Conservation (phyloP, 2,797 vertebrate species). For the Sparidentex hasta region DNA sequence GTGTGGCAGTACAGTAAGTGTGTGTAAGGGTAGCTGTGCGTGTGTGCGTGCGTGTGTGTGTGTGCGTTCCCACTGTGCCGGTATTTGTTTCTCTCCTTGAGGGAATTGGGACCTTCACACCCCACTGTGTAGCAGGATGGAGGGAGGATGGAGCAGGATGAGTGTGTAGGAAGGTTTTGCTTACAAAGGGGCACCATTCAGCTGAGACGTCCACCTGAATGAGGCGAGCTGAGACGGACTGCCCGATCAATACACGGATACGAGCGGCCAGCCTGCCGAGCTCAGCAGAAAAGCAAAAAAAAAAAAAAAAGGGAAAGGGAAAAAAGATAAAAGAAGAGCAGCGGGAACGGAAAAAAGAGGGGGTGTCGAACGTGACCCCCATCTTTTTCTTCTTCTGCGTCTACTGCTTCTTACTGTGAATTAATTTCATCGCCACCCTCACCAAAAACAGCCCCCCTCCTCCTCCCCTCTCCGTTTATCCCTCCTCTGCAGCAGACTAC, state of each 20-base stretch:
- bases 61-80: background rate
- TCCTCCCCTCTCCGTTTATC: slow-evolving; percentile 28
- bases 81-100: slow-evolving; percentile 43
- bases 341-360: background rate
- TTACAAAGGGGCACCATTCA: slow-evolving; percentile 65
- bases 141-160: background rate
- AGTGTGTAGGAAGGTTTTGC: slow-evolving; percentile 46
- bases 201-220: slow-evolving; percentile 65
- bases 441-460: slow-evolving; percentile 54
- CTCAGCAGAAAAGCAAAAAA: slow-evolving; percentile 59
- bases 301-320: slow-evolving; percentile 35
- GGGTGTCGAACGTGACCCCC: slow-evolving; percentile 43
- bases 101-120: slow-evolving; percentile 37
- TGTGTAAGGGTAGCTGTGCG: background rate
- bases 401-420: slow-evolving; percentile 40
- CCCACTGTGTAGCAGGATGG: slow-evolving; percentile 6
- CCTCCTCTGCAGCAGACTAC: slow-evolving; percentile 79
- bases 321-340: slow-evolving; percentile 5
- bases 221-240: slow-evolving; percentile 59
- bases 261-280: slow-evolving; percentile 50
- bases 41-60: slow-evolving; percentile 8
- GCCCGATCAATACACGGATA: slow-evolving; percentile 66
- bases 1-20: slow-evolving; percentile 1
- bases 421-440: slow-evolving; percentile 27
- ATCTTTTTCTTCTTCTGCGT: slow-evolving; percentile 19